A percentile compares a stretch with the other conserved stretches of the same genome.
These are phyloP conservation scores for Asbolus verrucosus DNA, from an alignment of 1,140 invertebrate species.

Conservation along the genomic window DNA sequence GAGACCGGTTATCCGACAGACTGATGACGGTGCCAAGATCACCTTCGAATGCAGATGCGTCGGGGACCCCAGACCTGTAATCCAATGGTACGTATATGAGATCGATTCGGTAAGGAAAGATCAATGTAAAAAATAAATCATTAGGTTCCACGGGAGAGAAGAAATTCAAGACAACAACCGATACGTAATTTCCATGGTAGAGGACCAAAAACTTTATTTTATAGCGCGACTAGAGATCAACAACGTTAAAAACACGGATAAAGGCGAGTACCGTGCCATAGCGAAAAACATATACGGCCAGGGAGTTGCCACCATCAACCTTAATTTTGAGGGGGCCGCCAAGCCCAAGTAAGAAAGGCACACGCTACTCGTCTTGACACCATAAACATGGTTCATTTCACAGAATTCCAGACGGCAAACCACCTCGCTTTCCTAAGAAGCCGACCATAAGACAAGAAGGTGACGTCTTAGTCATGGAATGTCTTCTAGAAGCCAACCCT, in stretches of 20 bases:
- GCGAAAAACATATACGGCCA: constrained; percentile 94
- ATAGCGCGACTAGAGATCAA: constrained; percentile 86
- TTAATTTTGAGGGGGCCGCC: constrained; percentile 92
- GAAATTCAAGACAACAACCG: constrained; percentile 81
- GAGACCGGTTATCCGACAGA: constrained; percentile 94
- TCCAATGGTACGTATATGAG: constrained; percentile 86
- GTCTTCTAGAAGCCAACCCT: constrained; percentile 93
- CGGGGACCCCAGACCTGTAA: constrained; percentile 91
- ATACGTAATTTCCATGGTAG: constrained; percentile 82
- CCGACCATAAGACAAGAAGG: constrained; percentile 96
- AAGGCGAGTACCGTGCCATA: constrained; percentile 92
- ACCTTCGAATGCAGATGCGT: constrained; percentile 96
- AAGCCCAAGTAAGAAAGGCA: constrained; percentile 82
- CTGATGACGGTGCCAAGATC: constrained; percentile 91
- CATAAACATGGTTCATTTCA: constrained; percentile 48
- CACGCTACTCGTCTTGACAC: constrained; percentile 26
- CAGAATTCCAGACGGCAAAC: constrained; percentile 95
- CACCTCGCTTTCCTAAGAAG: constrained; percentile 96
- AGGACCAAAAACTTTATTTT: constrained; percentile 91
- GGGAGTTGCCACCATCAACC: constrained; percentile 93
- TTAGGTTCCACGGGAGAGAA: constrained; percentile 87
- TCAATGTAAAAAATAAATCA: constrained; percentile 37
- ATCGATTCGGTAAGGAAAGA: constrained; percentile 1
- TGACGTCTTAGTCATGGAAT: constrained; percentile 95
- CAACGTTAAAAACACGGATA: constrained; percentile 86